Evolutionary conservation across 2,888 invertebrate genomes (phyloP), one percentile per base, ranked within the genome.

Genomic region (Pollenia griseotomentosa): DNA sequence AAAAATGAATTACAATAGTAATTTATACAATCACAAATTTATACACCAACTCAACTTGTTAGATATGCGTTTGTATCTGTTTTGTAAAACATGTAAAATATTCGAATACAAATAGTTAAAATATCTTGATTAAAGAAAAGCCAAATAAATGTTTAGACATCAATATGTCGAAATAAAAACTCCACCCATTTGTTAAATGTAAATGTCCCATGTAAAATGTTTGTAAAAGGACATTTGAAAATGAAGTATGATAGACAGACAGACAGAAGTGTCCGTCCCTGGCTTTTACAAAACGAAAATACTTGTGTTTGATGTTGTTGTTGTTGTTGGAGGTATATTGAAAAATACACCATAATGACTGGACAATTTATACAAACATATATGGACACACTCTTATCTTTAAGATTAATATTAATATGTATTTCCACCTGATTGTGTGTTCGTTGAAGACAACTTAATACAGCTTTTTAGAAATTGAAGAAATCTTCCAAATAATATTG

Each of bases 91-190:
- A 83, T 83, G 77, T 83, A 55, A 83, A 83, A 83, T 70, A 83
- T 63, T 70, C 57, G 2, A 33, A 33, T 57, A 51, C 57, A 51
- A 66, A 81, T 65, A 77, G 77, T 63, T 83, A 55, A 77, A 71
- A 83, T 77, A 83, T 73, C 66, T 82, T 84, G 87, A 87, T 82
- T 87, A 86, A 84, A 84, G 84, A 87, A 87, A 87, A 87, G 87
- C 87, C 84, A 87, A 87, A 87, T 82, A 84, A 87, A 87, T 87
- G 84, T 87, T 87, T 84, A 63, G 74, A 82, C 87, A 87, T 87
- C 87, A 87, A 87, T 87, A 87, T 87, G 84, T 84, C 87, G 74
- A 63, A 75, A 79, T 78, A 78, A 73, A 77, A 83, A 86, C 86
- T 86, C 86, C 86, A 86, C 86, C 86, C 86, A 83, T 83, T 86